Percentiles rank a stretch among this genome's conserved stretches.
Conservation (phyloP, 2,888 invertebrate genomes). For the Vannuccia rotundouncinata region DNA sequence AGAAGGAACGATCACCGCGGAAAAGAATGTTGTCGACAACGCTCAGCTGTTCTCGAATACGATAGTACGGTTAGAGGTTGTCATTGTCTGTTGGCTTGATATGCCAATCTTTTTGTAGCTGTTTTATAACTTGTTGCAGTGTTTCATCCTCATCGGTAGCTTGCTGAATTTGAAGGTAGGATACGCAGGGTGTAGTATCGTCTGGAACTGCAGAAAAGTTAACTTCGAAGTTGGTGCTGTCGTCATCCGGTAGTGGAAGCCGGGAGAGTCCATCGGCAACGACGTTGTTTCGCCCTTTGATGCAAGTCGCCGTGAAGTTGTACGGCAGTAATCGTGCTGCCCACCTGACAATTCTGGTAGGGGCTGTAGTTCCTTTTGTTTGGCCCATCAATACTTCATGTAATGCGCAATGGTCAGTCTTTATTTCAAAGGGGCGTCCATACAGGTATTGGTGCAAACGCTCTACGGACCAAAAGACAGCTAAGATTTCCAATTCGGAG, state of each 20-base stretch:
- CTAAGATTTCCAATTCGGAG: slow-evolving; percentile 22
- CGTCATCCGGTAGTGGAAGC: slow-evolving; percentile 25
- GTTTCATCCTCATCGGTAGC: slow-evolving; percentile 15
- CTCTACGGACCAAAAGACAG: slow-evolving; percentile 10
- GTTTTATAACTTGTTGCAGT: slow-evolving; percentile 19
- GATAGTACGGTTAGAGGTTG: slow-evolving; percentile 16
- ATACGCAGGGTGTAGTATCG: background rate
- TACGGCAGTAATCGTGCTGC: slow-evolving; percentile 34
- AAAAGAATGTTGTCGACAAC: slow-evolving; percentile 21
- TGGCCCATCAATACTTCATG: background rate
- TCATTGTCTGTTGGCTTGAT: slow-evolving; percentile 11
- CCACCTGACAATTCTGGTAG: slow-evolving; percentile 37
- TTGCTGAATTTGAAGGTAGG: slow-evolving; percentile 9
- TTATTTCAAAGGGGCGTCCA: slow-evolving; percentile 27
- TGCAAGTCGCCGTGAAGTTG: slow-evolving; percentile 35
- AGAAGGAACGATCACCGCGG: slow-evolving; percentile 33
- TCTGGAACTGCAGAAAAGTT: slow-evolving; percentile 17
- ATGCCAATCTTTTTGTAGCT: slow-evolving; percentile 15
- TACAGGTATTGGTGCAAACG: slow-evolving; percentile 25
- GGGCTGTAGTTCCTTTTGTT: slow-evolving; percentile 18
- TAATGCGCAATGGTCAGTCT: slow-evolving; percentile 15
- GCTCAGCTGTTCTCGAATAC: slow-evolving; percentile 24
- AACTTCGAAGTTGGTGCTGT: slow-evolving; percentile 28
- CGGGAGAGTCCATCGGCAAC: slow-evolving; percentile 38
- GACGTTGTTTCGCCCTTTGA: slow-evolving; percentile 30